phyloP scores from a whole-genome alignment of 2,888 invertebrate genomes.

The Drosophila atripex region DNA sequence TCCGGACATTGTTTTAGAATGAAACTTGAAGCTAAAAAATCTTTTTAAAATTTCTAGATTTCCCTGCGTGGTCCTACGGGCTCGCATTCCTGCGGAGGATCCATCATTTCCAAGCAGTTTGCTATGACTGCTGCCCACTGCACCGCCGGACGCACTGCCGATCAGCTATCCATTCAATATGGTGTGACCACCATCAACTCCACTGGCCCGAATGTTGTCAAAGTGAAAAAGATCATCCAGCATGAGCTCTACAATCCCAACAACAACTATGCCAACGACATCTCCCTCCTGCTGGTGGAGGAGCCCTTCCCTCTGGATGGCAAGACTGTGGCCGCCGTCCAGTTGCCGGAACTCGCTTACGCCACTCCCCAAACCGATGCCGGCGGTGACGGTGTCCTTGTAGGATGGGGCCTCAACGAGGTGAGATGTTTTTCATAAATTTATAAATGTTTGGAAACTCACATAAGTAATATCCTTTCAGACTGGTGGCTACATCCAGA shows the following conservation, averaged over 20 bases:
- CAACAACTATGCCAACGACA: slow-evolving; percentile 82
- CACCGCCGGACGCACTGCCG: slow-evolving; percentile 40
- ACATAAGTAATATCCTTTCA: slow-evolving; percentile 35
- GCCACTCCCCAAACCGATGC: slow-evolving; percentile 64
- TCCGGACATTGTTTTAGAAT: background rate
- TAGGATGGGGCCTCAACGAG: slow-evolving; percentile 81
- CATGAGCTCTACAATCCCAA: slow-evolving; percentile 78
- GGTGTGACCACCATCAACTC: slow-evolving; percentile 63
- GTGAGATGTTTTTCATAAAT: slow-evolving; percentile 41
- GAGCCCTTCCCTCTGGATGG: slow-evolving; percentile 70
- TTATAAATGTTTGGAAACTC: background rate
- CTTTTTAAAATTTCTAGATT: slow-evolving; percentile 34
- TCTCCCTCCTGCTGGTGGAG: slow-evolving; percentile 81
- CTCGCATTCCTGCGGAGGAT: slow-evolving; percentile 76
- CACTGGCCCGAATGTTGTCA: slow-evolving; percentile 66
- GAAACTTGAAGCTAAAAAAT: too few species aligned
- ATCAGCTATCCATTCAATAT: slow-evolving; percentile 67
- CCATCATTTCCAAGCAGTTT: slow-evolving; percentile 68
- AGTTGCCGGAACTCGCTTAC: slow-evolving; percentile 66
- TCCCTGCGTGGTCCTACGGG: slow-evolving; percentile 70
- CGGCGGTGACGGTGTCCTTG: slow-evolving; percentile 65
- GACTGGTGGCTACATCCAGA: slow-evolving; percentile 80
- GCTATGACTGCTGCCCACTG: slow-evolving; percentile 81
- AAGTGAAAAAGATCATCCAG: slow-evolving; percentile 71
- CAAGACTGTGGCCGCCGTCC: slow-evolving; percentile 68